Conservation (phyloP, 2,113 vertebrate genomes). For the Microtus richardsoni region DNA sequence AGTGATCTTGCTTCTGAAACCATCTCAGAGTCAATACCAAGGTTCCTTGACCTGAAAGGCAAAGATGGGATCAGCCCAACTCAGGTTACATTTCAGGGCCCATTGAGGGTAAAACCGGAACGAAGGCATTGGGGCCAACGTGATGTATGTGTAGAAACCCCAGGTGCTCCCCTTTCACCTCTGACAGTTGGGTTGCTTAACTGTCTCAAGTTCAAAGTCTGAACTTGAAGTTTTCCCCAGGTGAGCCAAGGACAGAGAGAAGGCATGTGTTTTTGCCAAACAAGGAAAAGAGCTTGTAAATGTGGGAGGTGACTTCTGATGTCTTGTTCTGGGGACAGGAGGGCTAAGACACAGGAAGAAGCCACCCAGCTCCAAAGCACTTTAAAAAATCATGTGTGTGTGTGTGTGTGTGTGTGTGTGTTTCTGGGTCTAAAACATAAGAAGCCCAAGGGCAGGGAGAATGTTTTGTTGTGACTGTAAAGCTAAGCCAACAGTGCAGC, state of each 20-base stretch:
- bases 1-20: background rate
- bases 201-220: background rate
- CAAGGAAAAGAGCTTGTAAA: background rate
- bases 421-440: constrained; percentile 17
- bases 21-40: constrained; percentile 4
- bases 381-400: background rate
- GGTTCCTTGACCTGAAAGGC: constrained; percentile 5
- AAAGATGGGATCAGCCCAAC: background rate
- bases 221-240: constrained; percentile 19
- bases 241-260: constrained; percentile 36
- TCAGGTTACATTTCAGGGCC: background rate
- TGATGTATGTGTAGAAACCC: background rate
- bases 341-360: background rate
- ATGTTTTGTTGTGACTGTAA: constrained; percentile 55
- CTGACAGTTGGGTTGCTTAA: background rate
- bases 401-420: background rate
- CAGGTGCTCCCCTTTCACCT: background rate
- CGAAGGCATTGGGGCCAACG: background rate
- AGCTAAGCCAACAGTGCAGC: constrained; percentile 45
- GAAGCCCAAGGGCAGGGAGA: constrained; percentile 1
- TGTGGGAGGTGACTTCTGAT: background rate
- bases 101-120: background rate
- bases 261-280: background rate
- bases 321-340: background rate
- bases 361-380: background rate